Evolutionary conservation across 2,797 vertebrate genomes (phyloP).

Genomic region (Craterocephalus amniculus): DNA sequence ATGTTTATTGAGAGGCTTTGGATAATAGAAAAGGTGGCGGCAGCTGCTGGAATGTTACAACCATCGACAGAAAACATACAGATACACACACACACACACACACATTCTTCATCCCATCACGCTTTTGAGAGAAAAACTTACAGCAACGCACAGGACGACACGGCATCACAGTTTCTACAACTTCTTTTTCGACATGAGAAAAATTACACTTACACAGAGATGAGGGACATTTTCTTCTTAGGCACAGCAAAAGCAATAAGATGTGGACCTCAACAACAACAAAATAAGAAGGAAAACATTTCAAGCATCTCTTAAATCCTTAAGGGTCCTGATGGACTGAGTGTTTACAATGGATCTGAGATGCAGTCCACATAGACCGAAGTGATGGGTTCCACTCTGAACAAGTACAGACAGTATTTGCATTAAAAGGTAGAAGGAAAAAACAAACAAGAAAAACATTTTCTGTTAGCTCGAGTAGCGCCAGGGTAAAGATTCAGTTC

Average conservation of each 20-base stretch:
- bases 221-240: slow-evolving; percentile 67
- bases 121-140: slow-evolving; percentile 61
- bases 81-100: slow-evolving; percentile 9
- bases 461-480: slow-evolving; percentile 19
- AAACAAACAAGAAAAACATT: slow-evolving; percentile 1
- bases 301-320: slow-evolving; percentile 56
- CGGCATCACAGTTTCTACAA: slow-evolving; percentile 76
- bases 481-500: slow-evolving; percentile 60
- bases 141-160: slow-evolving; percentile 76
- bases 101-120: slow-evolving; percentile 15
- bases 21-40: slow-evolving; percentile 81
- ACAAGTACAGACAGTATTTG: slow-evolving; percentile 1
- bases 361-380: slow-evolving; percentile 22
- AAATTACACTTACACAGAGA: slow-evolving; percentile 72
- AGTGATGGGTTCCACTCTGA: slow-evolving; percentile 16
- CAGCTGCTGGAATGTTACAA: slow-evolving; percentile 79
- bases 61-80: slow-evolving; percentile 68
- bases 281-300: slow-evolving; percentile 63
- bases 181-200: slow-evolving; percentile 68
- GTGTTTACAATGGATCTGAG: slow-evolving; percentile 55
- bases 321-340: slow-evolving; percentile 56
- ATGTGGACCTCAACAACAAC: slow-evolving; percentile 62
- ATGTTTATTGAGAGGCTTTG: slow-evolving; percentile 85
- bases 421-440: slow-evolving; percentile 25
- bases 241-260: slow-evolving; percentile 77